Percentiles rank a stretch among this genome's conserved stretches.
Evolutionary conservation across 2,888 invertebrate genomes (phyloP).

Genomic region (Boloria selene): DNA sequence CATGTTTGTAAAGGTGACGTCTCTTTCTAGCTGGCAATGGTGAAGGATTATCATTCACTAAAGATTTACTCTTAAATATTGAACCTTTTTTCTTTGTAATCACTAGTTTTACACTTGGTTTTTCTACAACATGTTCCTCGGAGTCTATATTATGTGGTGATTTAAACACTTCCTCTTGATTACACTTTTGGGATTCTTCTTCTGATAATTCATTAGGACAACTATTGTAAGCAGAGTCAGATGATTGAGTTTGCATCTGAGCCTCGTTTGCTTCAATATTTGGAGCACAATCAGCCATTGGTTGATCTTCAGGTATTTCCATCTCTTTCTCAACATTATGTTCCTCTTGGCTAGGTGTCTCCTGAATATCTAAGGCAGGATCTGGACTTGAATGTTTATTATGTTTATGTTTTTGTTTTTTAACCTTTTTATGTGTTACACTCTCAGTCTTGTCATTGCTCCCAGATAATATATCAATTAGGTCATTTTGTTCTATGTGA

Average conservation of each 20-base stretch:
- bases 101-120: constrained; percentile 85
- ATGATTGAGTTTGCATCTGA: constrained; percentile 62
- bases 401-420: constrained; percentile 66
- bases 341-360: constrained; percentile 37
- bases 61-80: constrained; percentile 92
- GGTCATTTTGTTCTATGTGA: constrained; percentile 60
- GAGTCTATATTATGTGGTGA: constrained; percentile 65
- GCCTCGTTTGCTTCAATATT: constrained; percentile 55
- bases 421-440: constrained; percentile 54
- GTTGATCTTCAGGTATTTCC: constrained; percentile 44
- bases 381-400: constrained; percentile 62
- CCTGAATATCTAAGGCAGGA: constrained; percentile 39
- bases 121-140: constrained; percentile 71
- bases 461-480: constrained; percentile 66
- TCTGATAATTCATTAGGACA: constrained; percentile 75
- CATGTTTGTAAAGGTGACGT: constrained; percentile 92
- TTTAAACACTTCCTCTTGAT: constrained; percentile 74
- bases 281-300: constrained; percentile 42
- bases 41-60: constrained; percentile 84
- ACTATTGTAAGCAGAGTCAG: constrained; percentile 73
- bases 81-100: constrained; percentile 93
- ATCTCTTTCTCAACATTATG: constrained; percentile 36
- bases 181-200: constrained; percentile 65
- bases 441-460: constrained; percentile 52
- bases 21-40: constrained; percentile 85